Base-by-base conservation (phyloP, 2,113 vertebrate genomes). In the Lanius collurio region DNA sequence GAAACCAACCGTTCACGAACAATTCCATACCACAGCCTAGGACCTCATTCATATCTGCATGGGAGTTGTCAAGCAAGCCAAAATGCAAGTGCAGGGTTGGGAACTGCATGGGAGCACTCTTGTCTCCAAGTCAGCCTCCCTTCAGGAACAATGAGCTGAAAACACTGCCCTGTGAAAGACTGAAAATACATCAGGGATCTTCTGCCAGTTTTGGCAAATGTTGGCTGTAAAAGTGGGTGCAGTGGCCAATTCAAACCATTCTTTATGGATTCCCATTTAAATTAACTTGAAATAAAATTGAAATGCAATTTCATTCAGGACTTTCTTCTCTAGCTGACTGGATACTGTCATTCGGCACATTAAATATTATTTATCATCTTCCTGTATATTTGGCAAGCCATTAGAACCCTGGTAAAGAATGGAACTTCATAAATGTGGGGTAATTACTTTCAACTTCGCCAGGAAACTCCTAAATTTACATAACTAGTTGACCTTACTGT, bases 41-140 rank as follows among this genome's bases (percentile, higher is more conserved):
- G 60, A 85, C n/a, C 46, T 74, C 47, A 21, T 35, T 52, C 15
- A 0, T 47, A 20, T 56, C 39, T 44, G 26, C 37, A 30, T 22
- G 20, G 53, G 15, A 71, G 15, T 18, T 10, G 10, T 3, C 44
- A 50, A 60, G n/a, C 24, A 49, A 74, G 46, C 35, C 39, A 50
- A 87, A 93, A 71, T 12, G 39, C 37, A 74, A 37, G 50, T 5
- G 1, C 37, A 26, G 8, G 0, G 1, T 0, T 22, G 17, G 39
- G 26, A 83, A 27, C n/a, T 71, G 42, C 49, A 70, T 6, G 17
- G 64, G 55, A 87, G 19, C 21, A 35, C 33, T 68, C 46, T 7
- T 57, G 26, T 24, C 46, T 57, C 63, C 0, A 0, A 60, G 35
- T 28, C 26, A 55, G 35, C 9, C 47, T 67, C 35, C 30, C 60